These are phyloP conservation scores for Jordanella pulchra DNA, from an alignment of 2,797 vertebrate species.

Conservation along the genomic window DNA sequence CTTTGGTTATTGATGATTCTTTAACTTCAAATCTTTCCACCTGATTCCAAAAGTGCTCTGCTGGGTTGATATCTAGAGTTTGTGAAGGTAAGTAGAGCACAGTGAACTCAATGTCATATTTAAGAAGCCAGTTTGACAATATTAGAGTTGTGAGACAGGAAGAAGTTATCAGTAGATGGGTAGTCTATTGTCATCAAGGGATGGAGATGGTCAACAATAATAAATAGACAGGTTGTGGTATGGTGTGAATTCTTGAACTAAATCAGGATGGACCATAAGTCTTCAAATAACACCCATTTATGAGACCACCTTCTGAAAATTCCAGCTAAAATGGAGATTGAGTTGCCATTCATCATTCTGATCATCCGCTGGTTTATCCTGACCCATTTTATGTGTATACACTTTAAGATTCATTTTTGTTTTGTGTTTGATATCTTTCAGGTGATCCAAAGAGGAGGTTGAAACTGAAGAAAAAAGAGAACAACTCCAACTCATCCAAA, in stretches of 20 bases:
- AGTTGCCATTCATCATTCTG: conserved; percentile 2
- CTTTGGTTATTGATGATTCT: neutral
- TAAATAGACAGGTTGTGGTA: neutral
- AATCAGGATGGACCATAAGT: neutral
- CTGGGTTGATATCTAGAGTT: neutral
- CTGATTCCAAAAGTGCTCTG: neutral
- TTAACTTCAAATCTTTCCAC: neutral
- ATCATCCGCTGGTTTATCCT: conserved; percentile 12
- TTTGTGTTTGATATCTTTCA: conserved; percentile 16
- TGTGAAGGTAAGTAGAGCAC: neutral
- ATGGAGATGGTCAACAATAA: neutral
- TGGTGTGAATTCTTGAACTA: neutral
- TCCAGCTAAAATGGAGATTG: neutral
- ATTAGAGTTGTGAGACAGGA: neutral
- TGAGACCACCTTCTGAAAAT: neutral
- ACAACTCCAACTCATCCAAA: conserved; percentile 39
- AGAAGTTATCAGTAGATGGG: neutral
- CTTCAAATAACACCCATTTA: neutral
- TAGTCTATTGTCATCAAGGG: neutral
- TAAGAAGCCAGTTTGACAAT: neutral
- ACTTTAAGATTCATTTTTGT: conserved; percentile 43
- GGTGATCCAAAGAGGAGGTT: conserved; percentile 36
- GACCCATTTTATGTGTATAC: conserved; percentile 14
- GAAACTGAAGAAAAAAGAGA: conserved; percentile 40
- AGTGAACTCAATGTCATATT: neutral